Conservation (phyloP, 1,140 invertebrate species). For the Macrostomum lignano region DNA sequence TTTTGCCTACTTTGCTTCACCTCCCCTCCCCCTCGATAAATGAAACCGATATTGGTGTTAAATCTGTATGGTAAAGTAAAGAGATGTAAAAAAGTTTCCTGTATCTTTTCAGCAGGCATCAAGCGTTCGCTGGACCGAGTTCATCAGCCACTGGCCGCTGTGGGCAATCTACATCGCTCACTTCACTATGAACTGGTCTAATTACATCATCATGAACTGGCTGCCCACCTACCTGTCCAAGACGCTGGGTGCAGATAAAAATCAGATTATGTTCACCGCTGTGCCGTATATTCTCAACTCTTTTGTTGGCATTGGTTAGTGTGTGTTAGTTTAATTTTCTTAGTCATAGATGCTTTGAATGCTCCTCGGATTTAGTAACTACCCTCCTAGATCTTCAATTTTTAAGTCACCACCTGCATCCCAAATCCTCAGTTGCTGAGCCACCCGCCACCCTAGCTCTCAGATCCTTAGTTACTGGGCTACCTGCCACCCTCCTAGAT, state of each 20-base stretch:
- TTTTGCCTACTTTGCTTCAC: too few relatives aligned
- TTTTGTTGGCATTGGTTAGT: slow-evolving; percentile 39
- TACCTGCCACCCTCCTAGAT: too few relatives aligned
- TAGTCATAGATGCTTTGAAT: background rate
- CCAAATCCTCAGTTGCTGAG: too few relatives aligned
- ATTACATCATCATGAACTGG: slow-evolving; percentile 56
- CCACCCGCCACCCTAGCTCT: too few relatives aligned
- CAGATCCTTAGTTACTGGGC: too few relatives aligned
- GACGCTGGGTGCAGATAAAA: slow-evolving; percentile 38
- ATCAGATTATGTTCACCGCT: slow-evolving; percentile 45
- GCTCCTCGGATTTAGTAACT: background rate
- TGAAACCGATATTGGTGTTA: too few relatives aligned
- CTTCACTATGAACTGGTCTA: slow-evolving; percentile 55
- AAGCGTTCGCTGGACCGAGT: slow-evolving; percentile 36
- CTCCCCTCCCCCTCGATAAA: too few relatives aligned
- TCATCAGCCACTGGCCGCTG: slow-evolving; percentile 40
- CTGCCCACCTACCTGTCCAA: slow-evolving; percentile 42
- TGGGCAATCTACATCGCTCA: slow-evolving; percentile 50
- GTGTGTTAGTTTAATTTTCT: slow-evolving; percentile 1
- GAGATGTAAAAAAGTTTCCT: too few relatives aligned
- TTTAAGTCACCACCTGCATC: too few relatives aligned
- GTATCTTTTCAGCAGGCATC: too few relatives aligned
- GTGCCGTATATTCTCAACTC: slow-evolving; percentile 48
- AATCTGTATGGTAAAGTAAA: too few relatives aligned
- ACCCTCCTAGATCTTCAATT: too few relatives aligned